phyloP scores from a whole-genome alignment of 2,888 invertebrate genomes.

The Xanthorhoe spadicearia region DNA sequence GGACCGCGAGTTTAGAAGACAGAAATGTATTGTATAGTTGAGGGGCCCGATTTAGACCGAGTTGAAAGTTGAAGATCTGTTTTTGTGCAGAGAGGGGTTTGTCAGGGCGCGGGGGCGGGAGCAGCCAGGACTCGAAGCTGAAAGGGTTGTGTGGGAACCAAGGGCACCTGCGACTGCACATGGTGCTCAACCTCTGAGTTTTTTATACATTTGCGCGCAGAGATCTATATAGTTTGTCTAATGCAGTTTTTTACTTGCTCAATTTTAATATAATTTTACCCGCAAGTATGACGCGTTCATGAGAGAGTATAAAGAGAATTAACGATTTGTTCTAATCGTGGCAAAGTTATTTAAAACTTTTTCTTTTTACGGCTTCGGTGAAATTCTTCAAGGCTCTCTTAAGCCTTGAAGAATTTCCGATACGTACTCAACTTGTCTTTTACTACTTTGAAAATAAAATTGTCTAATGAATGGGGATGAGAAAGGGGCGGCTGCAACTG shows the following conservation, averaged over 20 bases:
- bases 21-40: conserved; percentile 39
- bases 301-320: not conserved
- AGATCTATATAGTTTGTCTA: conserved; percentile 64
- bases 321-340: not conserved
- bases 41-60: conserved; percentile 43
- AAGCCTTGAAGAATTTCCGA: conserved; percentile 21
- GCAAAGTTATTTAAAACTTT: not conserved
- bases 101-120: conserved; percentile 60
- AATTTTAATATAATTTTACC: conserved; percentile 46
- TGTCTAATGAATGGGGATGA: conserved; percentile 52
- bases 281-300: conserved; percentile 12
- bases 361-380: no score
- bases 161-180: conserved; percentile 85
- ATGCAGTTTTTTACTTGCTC: conserved; percentile 79
- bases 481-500: conserved; percentile 72
- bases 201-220: conserved; percentile 80
- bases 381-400: no score
- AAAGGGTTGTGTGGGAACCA: conserved; percentile 86
- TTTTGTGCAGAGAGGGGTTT: conserved; percentile 65
- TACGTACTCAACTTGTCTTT: conserved; percentile 45
- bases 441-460: conserved; percentile 9
- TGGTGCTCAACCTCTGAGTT: conserved; percentile 76
- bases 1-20: conserved; percentile 16
- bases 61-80: conserved; percentile 49
- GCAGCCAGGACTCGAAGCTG: conserved; percentile 67